Conservation (phyloP, 2,113 vertebrate species). For the Poicephalus meyeri region DNA sequence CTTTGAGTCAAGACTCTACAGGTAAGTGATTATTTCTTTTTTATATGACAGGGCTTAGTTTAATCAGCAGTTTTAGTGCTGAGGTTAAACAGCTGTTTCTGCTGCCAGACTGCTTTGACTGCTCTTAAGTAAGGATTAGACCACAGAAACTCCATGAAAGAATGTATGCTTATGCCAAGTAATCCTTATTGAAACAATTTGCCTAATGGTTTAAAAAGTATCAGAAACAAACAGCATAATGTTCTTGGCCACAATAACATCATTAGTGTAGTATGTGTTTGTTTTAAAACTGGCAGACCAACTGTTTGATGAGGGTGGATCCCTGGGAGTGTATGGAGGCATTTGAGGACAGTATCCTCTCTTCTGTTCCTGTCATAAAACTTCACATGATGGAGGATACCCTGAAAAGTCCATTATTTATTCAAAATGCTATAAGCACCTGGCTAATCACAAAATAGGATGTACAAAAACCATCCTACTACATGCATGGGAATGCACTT, state of each 20-base stretch:
- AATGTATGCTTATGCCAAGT: neutral
- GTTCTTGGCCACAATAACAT: neutral
- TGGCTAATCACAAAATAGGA: neutral
- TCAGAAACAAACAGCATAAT: neutral
- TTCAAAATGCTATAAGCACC: neutral
- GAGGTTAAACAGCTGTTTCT: neutral
- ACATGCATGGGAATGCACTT: neutral
- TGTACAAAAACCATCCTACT: neutral
- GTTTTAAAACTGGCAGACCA: neutral
- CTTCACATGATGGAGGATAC: neutral
- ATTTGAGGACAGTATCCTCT: neutral
- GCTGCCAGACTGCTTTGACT: neutral
- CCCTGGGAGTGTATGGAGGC: neutral
- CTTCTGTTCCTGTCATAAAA: neutral
- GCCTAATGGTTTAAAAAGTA: neutral
- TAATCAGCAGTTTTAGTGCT: neutral
- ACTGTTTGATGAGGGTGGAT: neutral
- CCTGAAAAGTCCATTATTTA: neutral
- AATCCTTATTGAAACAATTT: neutral
- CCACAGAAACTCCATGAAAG: neutral
- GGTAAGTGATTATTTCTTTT: conserved; percentile 67
- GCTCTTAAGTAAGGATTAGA: neutral
- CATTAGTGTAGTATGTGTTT: neutral
- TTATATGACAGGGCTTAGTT: neutral
- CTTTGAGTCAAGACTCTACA: conserved; percentile 82